Evolutionary conservation across 2,888 invertebrate species (phyloP), one percentile per base, ranked within the genome.

Genomic region (Oegoconia quadripuncta): DNA sequence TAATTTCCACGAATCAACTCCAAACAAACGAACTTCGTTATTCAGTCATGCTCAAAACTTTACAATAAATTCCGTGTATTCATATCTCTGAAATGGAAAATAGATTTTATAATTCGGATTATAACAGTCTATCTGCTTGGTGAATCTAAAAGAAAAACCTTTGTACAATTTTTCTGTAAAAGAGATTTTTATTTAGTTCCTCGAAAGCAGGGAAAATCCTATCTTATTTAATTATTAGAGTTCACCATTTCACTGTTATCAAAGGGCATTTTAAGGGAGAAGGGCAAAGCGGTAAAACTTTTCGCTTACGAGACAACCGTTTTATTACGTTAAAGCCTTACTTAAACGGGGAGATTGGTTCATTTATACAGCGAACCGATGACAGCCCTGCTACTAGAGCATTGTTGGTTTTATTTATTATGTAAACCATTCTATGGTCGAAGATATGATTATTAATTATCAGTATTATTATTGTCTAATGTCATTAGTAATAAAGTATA

Each of bases 261-360:
- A 52, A 56, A 52, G 44, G 40, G 37, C 37, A 47, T 55, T 54
- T 45, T 31, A 38, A 16, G 29, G 33, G 40, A 44, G 42, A 60
- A 58, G 48, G 51, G 42, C 44, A 27, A 42, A 50, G 47, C 44
- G 41, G 42, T 50, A 49, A 55, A 57, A 60, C 58, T 53, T 45
- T 55, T 46, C 51, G 55, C 51, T 55, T 47, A 45, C 57, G 44
- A 43, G 54, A 57, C 48, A 51, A 50, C 44, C 48, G 49, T 65
- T 68, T 66, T 62, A 65, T 59, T 54, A 55, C 50, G 33, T 41
- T 42, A 46, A 49, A 50, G 50, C 38, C 57, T 58, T 50, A 46
- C 44, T 53, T 54, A 55, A n/a, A 56, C 48, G 52, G 46, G 41
- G 49, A 49, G 51, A 65, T 65, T 60, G 55, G 58, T 56, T 58